Evolutionary conservation across 2,797 vertebrate species (phyloP), one percentile per base, ranked within the genome.

Genomic region (Buphagus erythrorhynchus): DNA sequence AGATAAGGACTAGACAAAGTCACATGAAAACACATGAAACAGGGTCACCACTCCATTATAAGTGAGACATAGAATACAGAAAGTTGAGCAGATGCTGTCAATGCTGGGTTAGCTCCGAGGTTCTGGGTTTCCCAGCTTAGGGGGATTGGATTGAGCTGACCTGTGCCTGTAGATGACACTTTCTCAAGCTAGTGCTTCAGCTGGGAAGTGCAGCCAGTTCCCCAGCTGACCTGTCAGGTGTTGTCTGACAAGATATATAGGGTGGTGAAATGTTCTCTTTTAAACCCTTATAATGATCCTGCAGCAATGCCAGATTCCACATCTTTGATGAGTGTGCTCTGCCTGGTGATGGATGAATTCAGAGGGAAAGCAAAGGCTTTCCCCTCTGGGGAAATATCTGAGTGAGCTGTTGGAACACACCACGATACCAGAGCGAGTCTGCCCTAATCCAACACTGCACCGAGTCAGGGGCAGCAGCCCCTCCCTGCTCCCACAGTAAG

Each of bases 381-480:
- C 43, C 40, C 76, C 94, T 85, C 91, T 33, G 38, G 36, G 68
- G 63, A 96, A 95, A 91, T 92, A 93, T n/a, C 63, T 6, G 69
- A 84, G 63, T 65, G 48, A 76, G 68, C 28, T 61, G 29, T 28
- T 86, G 22, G 81, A 85, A n/a, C 26, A 42, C 58, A 91, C 42
- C 20, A 5, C 13, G 16, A 90, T 63, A 52, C 9, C 36, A 21
- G 54, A 49, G 26, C 3, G 3, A 5, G 22, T 31, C 57, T 12
- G 21, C 66, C 72, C 69, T 18, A 36, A 71, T 16, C 9, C 12
- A 26, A 45, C 7, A 9, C 54, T 55, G 51, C 52, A 14, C 35
- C 13, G 45, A 62, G n/a, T 14, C 46, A 48, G 66, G n/a, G 16
- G 9, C 35, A 77, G 83, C 46, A 55, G n/a, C 67, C 31, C 45